Evolutionary conservation across 2,888 invertebrate genomes (phyloP), one percentile per base, ranked within the genome.

Genomic region (Mesopsocus fuscifrons): DNA sequence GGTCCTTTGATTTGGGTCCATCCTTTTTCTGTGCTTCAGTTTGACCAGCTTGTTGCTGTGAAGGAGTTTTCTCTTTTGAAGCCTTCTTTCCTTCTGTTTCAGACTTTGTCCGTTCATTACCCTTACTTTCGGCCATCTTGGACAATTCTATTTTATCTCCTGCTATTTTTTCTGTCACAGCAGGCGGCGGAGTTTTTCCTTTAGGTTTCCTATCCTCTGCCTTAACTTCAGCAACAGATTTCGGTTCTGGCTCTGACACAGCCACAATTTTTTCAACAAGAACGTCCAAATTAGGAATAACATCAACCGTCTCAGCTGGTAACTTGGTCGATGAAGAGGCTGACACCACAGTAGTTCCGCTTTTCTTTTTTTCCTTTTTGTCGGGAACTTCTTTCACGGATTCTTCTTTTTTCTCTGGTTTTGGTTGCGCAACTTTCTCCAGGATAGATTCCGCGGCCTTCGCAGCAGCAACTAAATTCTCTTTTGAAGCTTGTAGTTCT

Each of bases 301-400:
- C 22, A 21, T 44, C 38, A 5, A 13, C 23, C 2, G 40, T 21
- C 18, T 41, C 17, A 20, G 41, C 23, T 42, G 18, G 22, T 41
- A 3, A 9, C 11, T 26, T 26, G 6, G 26, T 26, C 8, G 11
- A 6, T 9, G 8, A 9, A 26, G 26, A 26, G 6, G 26, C 26
- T 6, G 26, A 11, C 8, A 9, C 40, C 40, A 11, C 30, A 38
- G 42, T 50, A 44, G 30, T 49, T 48, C 42, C 34, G 17, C 43
- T 45, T 43, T 49, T 49, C 43, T 40, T 45, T 44, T 50, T 35
- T 48, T 52, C 45, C 44, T 49, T 41, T 1, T 46, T 46, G 21
- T 48, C 46, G n/a, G 44, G 31, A 41, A 20, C 31, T 41, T 15
- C 9, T n/a, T 8, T 18, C 21, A 9, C 13, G 15, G 2, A 11